Percentiles rank a stretch among this genome's conserved stretches.
Conservation (phyloP, 2,888 invertebrate species). For the Rhynchonema sp. region DNA sequence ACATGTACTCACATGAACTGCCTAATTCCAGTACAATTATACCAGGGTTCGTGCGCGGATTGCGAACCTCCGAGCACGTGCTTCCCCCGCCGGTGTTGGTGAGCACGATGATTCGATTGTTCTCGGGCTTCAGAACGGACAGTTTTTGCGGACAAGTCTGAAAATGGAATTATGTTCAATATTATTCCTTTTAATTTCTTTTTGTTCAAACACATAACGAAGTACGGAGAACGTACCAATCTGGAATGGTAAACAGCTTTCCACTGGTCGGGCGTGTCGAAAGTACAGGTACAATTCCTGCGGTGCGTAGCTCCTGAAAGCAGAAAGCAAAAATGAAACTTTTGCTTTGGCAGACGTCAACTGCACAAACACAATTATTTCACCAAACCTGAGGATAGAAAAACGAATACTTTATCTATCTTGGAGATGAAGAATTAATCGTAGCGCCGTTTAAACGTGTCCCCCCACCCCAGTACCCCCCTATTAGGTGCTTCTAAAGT, state of each 20-base stretch:
- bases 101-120: constrained; percentile 59
- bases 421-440: constrained; percentile 71
- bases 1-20: too few species aligned
- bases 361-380: background rate
- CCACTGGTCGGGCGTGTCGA: constrained; percentile 65
- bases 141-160: constrained; percentile 57
- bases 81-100: too few species aligned
- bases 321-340: too few species aligned
- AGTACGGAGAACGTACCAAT: constrained; percentile 39
- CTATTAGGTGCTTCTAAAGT: too few species aligned
- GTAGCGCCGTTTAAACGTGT: constrained; percentile 39
- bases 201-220: constrained; percentile 3
- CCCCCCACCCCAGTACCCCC: too few species aligned
- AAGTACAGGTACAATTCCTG: constrained; percentile 60
- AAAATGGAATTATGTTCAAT: background rate
- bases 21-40: too few species aligned
- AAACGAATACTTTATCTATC: constrained; percentile 59
- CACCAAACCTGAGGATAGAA: constrained; percentile 41
- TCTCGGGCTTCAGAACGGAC: constrained; percentile 45
- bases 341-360: too few species aligned
- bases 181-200: constrained; percentile 6
- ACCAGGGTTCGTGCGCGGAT: too few species aligned
- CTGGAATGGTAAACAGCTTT: constrained; percentile 57
- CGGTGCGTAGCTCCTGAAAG: constrained; percentile 40
- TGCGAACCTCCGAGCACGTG: too few species aligned